These are phyloP conservation scores for Acrobasis suavella DNA, from an alignment of 2,888 invertebrate species.

Conservation along the genomic window DNA sequence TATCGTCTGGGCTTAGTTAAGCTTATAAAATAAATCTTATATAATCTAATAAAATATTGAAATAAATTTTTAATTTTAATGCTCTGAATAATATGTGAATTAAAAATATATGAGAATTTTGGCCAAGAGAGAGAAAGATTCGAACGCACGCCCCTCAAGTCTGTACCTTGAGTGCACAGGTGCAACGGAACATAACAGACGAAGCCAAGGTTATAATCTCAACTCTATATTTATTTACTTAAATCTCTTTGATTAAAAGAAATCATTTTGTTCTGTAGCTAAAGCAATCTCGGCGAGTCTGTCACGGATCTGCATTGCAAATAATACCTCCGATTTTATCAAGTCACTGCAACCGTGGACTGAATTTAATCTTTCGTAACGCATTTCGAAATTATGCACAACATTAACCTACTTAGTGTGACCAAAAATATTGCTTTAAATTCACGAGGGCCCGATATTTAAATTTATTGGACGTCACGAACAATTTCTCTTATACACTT, in stretches of 20 bases:
- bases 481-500: constrained; percentile 12
- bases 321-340: constrained; percentile 70
- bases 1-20: no score
- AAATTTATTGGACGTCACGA: constrained; percentile 14
- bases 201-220: background rate
- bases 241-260: constrained; percentile 53
- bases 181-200: no score
- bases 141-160: no score
- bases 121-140: no score
- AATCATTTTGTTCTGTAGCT: constrained; percentile 50
- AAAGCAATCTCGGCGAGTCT: constrained; percentile 54
- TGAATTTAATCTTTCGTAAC: constrained; percentile 59
- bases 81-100: no score
- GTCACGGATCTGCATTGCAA: constrained; percentile 68
- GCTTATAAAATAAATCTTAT: no score
- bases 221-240: constrained; percentile 35
- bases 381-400: constrained; percentile 55
- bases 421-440: constrained; percentile 19
- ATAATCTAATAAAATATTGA: no score
- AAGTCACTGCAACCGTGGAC: constrained; percentile 65
- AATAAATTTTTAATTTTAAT: no score
- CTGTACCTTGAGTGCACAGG: no score
- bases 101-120: no score
- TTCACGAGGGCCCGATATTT: constrained; percentile 18
- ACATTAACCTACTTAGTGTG: constrained; percentile 30